A percentile compares a stretch with the other conserved stretches of the same genome.
Conservation (phyloP, 2,113 vertebrate species). For the Sterna hirundo region DNA sequence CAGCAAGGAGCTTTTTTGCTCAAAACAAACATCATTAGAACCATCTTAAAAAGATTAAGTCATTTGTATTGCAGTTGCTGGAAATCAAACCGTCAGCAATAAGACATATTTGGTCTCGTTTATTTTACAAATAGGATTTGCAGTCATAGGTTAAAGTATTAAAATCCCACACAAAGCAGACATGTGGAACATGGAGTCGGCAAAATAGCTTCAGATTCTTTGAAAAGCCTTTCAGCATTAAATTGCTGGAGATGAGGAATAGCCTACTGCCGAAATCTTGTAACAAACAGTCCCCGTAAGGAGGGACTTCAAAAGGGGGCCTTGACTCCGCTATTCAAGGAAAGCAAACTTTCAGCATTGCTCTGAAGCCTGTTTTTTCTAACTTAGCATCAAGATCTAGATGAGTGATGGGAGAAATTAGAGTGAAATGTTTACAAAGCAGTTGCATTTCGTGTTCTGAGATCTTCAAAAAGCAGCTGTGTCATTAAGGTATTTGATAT, state of each 20-base stretch:
- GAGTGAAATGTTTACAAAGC: neutral
- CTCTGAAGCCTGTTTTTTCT: neutral
- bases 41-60: neutral
- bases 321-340: neutral
- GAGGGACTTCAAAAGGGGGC: neutral
- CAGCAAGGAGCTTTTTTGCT: neutral
- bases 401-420: conserved; percentile 8
- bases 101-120: neutral
- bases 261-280: neutral
- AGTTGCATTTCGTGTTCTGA: neutral
- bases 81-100: neutral
- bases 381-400: neutral
- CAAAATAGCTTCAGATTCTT: neutral
- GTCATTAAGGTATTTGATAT: neutral
- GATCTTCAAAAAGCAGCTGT: neutral
- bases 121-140: conserved; percentile 2
- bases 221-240: neutral
- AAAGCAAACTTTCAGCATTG: neutral
- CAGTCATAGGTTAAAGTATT: neutral
- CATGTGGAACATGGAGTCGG: fast-evolving
- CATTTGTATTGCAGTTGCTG: neutral
- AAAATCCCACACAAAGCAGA: neutral
- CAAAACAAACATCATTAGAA: neutral
- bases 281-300: neutral
- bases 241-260: neutral